Percentiles rank a stretch among this genome's conserved stretches.
These are phyloP conservation scores for Orchestia grillus DNA, from an alignment of 1,140 invertebrate species.

Conservation along the genomic window DNA sequence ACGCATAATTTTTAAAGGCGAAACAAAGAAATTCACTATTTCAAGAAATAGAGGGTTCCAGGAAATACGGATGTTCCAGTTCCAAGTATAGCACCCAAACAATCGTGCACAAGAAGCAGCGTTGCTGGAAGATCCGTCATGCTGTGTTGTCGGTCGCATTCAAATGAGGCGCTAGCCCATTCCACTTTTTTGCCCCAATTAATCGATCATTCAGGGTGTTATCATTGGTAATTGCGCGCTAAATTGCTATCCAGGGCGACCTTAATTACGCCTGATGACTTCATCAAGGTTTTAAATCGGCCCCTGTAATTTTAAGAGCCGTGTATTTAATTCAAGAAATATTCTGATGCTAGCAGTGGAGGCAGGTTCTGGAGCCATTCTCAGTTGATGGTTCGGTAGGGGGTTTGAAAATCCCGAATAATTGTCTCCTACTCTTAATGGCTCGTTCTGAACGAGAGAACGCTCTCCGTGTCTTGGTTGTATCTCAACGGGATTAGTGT, in stretches of 20 bases:
- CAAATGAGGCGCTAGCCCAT: conserved; percentile 22
- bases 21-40: too few relatives aligned
- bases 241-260: conserved; percentile 41
- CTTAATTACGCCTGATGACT: conserved; percentile 55
- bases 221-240: conserved; percentile 52
- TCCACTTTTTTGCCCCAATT: conserved; percentile 22
- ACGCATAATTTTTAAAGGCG: too few relatives aligned
- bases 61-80: too few relatives aligned
- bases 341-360: not conserved
- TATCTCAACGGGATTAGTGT: not conserved
- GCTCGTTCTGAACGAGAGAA: not conserved
- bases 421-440: conserved; percentile 2
- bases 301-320: not conserved
- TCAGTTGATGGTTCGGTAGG: conserved; percentile 10
- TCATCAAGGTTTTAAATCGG: conserved; percentile 51
- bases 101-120: not conserved
- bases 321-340: conserved; percentile 46
- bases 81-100: too few relatives aligned
- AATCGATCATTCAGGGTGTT: conserved; percentile 55
- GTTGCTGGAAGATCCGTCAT: not conserved
- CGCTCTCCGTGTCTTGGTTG: not conserved
- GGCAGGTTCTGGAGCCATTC: conserved; percentile 1
- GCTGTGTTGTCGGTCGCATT: conserved; percentile 29
- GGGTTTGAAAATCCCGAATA: not conserved
- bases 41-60: too few relatives aligned